Evolutionary conservation across 2,113 vertebrate species (phyloP).

Genomic region (Dasyornis broadbenti): DNA sequence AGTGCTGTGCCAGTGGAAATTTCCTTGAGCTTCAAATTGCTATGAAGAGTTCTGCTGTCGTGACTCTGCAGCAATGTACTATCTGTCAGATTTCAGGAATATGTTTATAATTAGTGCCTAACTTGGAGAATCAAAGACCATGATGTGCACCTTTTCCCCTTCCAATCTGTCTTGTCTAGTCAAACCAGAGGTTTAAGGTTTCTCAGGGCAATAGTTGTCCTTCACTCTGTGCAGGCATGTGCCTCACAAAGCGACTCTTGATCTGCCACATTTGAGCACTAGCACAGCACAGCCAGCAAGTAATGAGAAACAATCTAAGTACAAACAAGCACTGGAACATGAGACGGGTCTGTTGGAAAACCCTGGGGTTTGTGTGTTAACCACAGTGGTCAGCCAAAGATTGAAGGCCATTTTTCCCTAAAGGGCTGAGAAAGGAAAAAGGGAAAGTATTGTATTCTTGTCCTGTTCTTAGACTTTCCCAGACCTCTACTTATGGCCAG

Average conservation of each 20-base stretch:
- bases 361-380: not conserved
- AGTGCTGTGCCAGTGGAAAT: not conserved
- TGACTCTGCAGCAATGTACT: not conserved
- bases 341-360: not conserved
- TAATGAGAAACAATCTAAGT: not conserved
- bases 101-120: not conserved
- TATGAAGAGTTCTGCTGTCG: not conserved
- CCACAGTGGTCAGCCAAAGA: slow-evolving; percentile 8
- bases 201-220: not conserved
- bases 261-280: not conserved
- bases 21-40: not conserved
- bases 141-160: not conserved
- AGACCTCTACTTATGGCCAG: not conserved
- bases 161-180: not conserved
- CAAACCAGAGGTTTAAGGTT: not conserved
- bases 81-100: not conserved
- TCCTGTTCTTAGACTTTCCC: not conserved
- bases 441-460: not conserved
- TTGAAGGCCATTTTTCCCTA: not conserved
- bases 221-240: not conserved
- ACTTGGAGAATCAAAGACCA: not conserved
- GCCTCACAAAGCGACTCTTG: not conserved
- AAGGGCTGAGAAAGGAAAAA: not conserved
- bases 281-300: not conserved
- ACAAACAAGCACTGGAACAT: not conserved